These are phyloP conservation scores for Pelecanus crispus DNA, from an alignment of 2,113 vertebrate species.

Conservation along the genomic window DNA sequence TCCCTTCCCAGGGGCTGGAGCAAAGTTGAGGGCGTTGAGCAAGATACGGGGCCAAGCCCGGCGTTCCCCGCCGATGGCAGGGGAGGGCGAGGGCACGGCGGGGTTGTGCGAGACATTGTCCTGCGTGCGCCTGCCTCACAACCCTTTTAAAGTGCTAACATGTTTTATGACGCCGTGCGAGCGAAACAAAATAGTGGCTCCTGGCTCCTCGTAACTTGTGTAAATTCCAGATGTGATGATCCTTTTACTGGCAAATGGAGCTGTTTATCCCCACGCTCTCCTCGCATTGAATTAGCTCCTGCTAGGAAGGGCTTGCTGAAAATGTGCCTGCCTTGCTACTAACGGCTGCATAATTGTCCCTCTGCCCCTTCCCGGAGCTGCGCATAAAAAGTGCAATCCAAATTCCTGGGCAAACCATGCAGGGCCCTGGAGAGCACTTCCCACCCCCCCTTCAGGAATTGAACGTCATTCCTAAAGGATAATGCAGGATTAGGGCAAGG, in stretches of 20 bases:
- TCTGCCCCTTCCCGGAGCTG: slow-evolving; percentile 6
- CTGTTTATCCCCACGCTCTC: background rate
- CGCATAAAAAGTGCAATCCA: slow-evolving; percentile 27
- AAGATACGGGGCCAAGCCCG: background rate
- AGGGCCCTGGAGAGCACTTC: slow-evolving; percentile 21
- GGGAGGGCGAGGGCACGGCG: background rate
- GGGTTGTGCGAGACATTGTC: background rate
- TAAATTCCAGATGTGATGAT: slow-evolving; percentile 55
- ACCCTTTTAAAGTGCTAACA: background rate
- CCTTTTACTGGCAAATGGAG: slow-evolving; percentile 23
- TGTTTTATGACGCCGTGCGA: background rate
- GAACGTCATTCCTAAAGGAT: slow-evolving; percentile 44
- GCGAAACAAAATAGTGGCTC: slow-evolving; percentile 43
- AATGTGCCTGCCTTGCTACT: background rate
- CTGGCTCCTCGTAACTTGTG: slow-evolving; percentile 30
- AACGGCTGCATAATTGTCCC: background rate
- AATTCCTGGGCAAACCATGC: slow-evolving; percentile 40
- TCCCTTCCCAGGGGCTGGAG: background rate
- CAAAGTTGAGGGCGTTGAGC: slow-evolving; percentile 25
- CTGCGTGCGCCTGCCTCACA: background rate
- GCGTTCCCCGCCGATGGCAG: background rate
- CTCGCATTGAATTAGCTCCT: background rate
- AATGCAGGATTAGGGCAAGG: slow-evolving; percentile 52
- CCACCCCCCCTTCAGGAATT: slow-evolving; percentile 10
- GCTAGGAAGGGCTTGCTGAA: slow-evolving; percentile 11